Evolutionary conservation across 92 coral and sea anemone species (phyloP).

Genomic region (Siderastrea siderea): DNA sequence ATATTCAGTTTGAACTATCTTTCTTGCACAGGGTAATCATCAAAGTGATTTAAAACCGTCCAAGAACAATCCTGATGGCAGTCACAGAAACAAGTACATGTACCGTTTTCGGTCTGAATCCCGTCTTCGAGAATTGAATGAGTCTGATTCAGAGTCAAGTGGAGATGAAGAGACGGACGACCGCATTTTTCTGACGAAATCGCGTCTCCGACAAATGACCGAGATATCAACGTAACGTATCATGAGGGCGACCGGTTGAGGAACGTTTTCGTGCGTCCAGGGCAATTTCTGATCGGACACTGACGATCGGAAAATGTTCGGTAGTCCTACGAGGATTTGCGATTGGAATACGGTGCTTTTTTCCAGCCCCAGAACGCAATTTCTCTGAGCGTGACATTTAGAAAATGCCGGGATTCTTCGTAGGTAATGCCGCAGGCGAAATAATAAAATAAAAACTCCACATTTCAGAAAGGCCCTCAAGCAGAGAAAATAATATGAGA

Average conservation of each 20-base stretch:
- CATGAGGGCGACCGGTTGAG: not conserved
- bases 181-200: conserved; percentile 2
- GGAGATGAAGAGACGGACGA: not conserved
- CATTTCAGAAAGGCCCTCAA: too few species aligned
- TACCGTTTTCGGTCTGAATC: conserved; percentile 21
- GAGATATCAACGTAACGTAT: not conserved
- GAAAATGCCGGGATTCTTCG: too few species aligned
- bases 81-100: not conserved
- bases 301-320: not conserved
- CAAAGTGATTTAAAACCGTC: not conserved
- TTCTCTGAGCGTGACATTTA: not conserved
- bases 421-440: too few species aligned
- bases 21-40: not conserved
- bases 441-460: too few species aligned
- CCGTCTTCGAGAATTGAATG: not conserved
- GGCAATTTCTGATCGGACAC: not conserved
- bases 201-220: conserved; percentile 2
- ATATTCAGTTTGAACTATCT: not conserved
- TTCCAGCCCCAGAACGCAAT: not conserved
- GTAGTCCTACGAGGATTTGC: not conserved
- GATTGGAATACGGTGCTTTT: not conserved
- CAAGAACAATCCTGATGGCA: not conserved
- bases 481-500: too few species aligned
- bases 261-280: too few species aligned
- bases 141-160: not conserved